These are phyloP conservation scores for Sebastolobus altivelis DNA, from an alignment of 2,797 vertebrate species.

Conservation along the genomic window DNA sequence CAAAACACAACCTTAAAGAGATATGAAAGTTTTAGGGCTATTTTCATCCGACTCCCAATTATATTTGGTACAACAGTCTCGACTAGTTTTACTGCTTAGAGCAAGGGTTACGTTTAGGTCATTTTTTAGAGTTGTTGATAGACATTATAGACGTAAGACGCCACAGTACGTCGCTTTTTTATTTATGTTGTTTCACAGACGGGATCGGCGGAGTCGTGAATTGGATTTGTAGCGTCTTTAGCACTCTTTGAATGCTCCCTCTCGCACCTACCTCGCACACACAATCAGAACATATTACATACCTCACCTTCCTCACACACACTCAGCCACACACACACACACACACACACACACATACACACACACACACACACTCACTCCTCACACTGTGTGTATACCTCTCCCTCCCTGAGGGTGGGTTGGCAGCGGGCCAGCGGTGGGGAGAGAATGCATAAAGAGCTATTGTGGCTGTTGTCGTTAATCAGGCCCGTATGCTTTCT, in stretches of 20 bases:
- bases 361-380: conserved; percentile 46
- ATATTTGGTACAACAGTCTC: conserved; percentile 49
- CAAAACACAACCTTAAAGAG: conserved; percentile 69
- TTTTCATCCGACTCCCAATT: conserved; percentile 54
- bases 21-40: conserved; percentile 64
- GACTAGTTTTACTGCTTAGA: conserved; percentile 34
- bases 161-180: conserved; percentile 25
- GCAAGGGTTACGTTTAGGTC: conserved; percentile 43
- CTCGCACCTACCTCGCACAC: conserved; percentile 55
- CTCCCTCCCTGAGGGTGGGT: conserved; percentile 77
- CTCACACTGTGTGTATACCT: conserved; percentile 65
- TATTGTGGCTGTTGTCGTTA: conserved; percentile 86
- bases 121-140: conserved; percentile 44
- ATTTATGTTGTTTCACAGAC: conserved; percentile 46
- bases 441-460: conserved; percentile 83
- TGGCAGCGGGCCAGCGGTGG: conserved; percentile 77
- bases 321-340: conserved; percentile 23
- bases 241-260: conserved; percentile 57
- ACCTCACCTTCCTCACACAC: conserved; percentile 66
- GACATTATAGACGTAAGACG: conserved; percentile 25
- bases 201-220: conserved; percentile 59
- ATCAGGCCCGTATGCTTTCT: conserved; percentile 86
- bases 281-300: conserved; percentile 68
- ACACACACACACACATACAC: conserved; percentile 42
- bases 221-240: conserved; percentile 71